Conservation (phyloP, 2,113 vertebrate genomes). For the Vidua chalybeata region DNA sequence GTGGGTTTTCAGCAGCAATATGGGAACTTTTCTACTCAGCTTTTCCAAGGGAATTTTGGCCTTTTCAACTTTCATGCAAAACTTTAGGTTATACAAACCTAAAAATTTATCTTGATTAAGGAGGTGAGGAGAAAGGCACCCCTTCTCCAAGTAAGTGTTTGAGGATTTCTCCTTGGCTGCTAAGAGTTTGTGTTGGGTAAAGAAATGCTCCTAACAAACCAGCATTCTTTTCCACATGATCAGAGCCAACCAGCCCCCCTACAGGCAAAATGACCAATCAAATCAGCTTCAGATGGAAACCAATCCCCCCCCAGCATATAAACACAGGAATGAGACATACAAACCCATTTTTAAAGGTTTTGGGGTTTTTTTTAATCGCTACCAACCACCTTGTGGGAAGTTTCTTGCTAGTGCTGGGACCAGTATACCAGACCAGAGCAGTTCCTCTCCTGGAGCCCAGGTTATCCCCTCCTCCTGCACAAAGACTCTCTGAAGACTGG, state of each 20-base stretch:
- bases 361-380: not conserved
- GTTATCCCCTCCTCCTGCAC: not conserved
- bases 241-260: slow-evolving; percentile 92
- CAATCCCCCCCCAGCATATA: slow-evolving; percentile 76
- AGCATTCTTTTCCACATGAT: slow-evolving; percentile 84
- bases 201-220: slow-evolving; percentile 79
- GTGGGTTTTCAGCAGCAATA: slow-evolving; percentile 35
- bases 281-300: slow-evolving; percentile 82
- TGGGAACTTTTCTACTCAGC: not conserved
- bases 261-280: slow-evolving; percentile 93
- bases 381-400: slow-evolving; percentile 46
- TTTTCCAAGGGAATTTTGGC: slow-evolving; percentile 53
- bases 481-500: slow-evolving; percentile 38
- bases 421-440: slow-evolving; percentile 7
- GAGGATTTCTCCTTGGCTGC: slow-evolving; percentile 74
- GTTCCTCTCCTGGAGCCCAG: not conserved
- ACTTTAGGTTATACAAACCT: slow-evolving; percentile 67
- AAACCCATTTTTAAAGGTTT: slow-evolving; percentile 62
- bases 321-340: slow-evolving; percentile 75
- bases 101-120: slow-evolving; percentile 68
- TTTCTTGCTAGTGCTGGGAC: slow-evolving; percentile 14
- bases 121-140: slow-evolving; percentile 46
- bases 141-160: slow-evolving; percentile 66
- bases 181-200: slow-evolving; percentile 73
- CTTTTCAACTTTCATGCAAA: slow-evolving; percentile 63